Conservation (phyloP, 2,113 vertebrate species). For the Indri indri region DNA sequence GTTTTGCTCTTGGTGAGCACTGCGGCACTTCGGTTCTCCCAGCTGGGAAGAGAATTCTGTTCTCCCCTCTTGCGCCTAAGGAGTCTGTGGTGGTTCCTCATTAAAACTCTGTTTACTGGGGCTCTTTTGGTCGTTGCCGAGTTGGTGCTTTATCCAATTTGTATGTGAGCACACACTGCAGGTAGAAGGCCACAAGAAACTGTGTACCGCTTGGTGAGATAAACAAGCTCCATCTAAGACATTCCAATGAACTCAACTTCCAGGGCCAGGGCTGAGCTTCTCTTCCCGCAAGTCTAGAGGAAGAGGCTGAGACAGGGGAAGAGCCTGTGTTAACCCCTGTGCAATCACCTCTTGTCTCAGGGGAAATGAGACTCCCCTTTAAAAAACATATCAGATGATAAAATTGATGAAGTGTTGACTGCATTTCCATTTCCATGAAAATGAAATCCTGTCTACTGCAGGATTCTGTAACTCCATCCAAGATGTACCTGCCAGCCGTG, state of each 20-base stretch:
- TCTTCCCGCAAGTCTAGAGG: not conserved
- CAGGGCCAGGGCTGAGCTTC: not conserved
- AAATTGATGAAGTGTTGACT: not conserved
- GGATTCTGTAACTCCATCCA: not conserved
- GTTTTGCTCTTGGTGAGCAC: too few relatives aligned
- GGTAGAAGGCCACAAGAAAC: not conserved
- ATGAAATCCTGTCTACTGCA: not conserved
- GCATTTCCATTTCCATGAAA: not conserved
- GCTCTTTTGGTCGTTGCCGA: fast-evolving
- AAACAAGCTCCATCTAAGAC: not conserved
- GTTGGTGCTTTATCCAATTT: not conserved
- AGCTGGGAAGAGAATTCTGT: not conserved
- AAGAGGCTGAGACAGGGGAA: not conserved
- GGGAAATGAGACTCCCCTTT: not conserved
- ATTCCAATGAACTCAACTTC: not conserved
- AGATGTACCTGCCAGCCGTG: not conserved
- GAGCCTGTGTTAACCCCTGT: fast-evolving
- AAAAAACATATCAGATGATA: not conserved
- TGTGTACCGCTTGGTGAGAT: fast-evolving
- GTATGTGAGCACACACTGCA: not conserved
- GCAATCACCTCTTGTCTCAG: not conserved
- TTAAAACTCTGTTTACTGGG: not conserved
- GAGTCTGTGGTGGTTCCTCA: not conserved
- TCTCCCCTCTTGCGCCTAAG: not conserved
- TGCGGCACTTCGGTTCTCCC: fast-evolving